Percentiles rank a stretch among this genome's conserved stretches.
Evolutionary conservation across 2,797 vertebrate genomes (phyloP).

Genomic region (Martes flavigula): DNA sequence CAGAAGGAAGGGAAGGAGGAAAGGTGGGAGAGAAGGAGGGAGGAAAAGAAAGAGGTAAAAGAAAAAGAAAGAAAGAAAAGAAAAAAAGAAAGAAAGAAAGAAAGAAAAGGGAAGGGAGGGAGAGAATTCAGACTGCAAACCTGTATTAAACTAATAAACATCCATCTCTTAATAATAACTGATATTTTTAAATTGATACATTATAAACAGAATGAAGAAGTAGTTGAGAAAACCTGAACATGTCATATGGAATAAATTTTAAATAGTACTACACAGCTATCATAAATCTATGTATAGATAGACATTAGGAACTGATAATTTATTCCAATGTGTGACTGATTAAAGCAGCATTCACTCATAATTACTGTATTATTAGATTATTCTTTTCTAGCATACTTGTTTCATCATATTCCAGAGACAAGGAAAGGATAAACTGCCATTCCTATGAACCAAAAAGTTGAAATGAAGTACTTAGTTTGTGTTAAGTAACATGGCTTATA

Average conservation of each 20-base stretch:
- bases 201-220: background rate
- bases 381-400: background rate
- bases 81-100: background rate
- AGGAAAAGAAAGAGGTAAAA: no score
- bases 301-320: background rate
- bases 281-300: background rate
- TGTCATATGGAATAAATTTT: background rate
- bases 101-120: no score
- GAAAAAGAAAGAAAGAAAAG: background rate
- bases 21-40: no score
- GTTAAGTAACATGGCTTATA: background rate
- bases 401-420: background rate
- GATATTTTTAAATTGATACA: background rate
- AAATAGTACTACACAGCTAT: background rate
- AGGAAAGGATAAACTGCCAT: background rate
- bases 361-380: background rate
- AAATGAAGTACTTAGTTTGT: background rate
- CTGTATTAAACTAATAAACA: background rate
- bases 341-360: conserved; percentile 18
- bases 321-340: background rate
- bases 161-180: background rate
- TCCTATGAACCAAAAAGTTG: background rate
- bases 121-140: background rate
- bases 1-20: no score
- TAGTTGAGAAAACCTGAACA: background rate